Base-by-base conservation (phyloP, 2,888 invertebrate species). In the Zaprionus lineosus region DNA sequence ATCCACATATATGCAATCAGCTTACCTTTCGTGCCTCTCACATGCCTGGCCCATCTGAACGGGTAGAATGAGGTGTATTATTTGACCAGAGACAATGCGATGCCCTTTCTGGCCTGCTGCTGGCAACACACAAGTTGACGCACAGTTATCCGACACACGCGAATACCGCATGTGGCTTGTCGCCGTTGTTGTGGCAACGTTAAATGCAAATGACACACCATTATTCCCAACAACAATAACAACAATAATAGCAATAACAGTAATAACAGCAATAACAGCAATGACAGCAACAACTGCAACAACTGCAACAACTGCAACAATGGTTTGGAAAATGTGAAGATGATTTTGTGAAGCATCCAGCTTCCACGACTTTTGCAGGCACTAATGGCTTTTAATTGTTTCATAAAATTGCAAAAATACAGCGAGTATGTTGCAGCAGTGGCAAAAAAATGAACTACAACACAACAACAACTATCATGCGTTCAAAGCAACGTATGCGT, bases 361-460 rank as follows among this genome's bases (percentile, higher is more conserved):
- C 53, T 50, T 57, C 51, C 48, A 46, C 50, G 55, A 47, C 50
- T 83, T 78, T 78, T 85, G 81, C 83, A 53, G 44, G 56, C 77
- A 39, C 78, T 84, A 81, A 81, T 86, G 84, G 86, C 65, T 73
- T 81, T 81, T 86, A 86, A 81, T 81, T 81, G 86, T 86, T 81
- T 65, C 62, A 67, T 73, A 60, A 84, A 76, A 86, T 76, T 84
- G 61, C 72, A 72, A 86, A 85, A 61, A 41, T 60, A n/a, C n/a
- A n/a, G n/a, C n/a, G n/a, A n/a, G n/a, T n/a, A n/a, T n/a, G n/a
- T n/a, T n/a, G n/a, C n/a, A n/a, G n/a, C n/a, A n/a, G 39, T 21
- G 47, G 29, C 55, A 36, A 11, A 50, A 43, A 55, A 46, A 18
- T 8, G 19, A 21, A 29, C n/a, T 21, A 14, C 21, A 60, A 56